Evolutionary conservation across 2,113 vertebrate species (phyloP).

Genomic region (Neopipo cinnamomea): DNA sequence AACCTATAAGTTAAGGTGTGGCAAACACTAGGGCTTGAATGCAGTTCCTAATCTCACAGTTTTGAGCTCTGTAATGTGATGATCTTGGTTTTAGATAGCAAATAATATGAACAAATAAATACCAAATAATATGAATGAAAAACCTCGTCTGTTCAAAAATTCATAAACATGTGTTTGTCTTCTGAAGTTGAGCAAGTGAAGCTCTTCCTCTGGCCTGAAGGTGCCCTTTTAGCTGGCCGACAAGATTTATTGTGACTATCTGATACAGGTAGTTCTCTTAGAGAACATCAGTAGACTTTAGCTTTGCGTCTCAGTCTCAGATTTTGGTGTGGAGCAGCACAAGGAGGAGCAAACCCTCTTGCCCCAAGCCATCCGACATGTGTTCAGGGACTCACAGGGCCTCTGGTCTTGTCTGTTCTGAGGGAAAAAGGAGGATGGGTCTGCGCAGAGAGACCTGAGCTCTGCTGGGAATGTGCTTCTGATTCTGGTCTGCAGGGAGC

Average conservation of each 20-base stretch:
- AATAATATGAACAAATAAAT: background rate
- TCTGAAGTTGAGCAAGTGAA: background rate
- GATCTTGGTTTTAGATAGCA: background rate
- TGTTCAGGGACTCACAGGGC: fast-evolving
- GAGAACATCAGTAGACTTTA: background rate
- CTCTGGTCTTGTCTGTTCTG: background rate
- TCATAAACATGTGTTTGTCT: background rate
- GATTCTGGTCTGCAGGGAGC: background rate
- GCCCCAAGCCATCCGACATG: background rate
- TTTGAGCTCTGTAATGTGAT: background rate
- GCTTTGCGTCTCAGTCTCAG: background rate
- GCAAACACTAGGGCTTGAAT: background rate
- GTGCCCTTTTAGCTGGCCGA: background rate
- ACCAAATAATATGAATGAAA: background rate
- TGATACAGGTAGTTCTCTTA: background rate
- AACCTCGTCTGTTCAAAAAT: background rate
- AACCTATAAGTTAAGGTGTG: background rate
- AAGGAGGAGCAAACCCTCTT: background rate
- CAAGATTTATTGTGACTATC: background rate
- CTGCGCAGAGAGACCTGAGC: background rate
- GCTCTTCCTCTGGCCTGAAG: background rate
- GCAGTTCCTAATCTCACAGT: background rate
- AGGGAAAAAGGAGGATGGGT: background rate
- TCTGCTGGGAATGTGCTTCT: background rate
- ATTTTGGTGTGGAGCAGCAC: background rate